Base-by-base conservation (phyloP, 1,140 invertebrate species). In the Eubasilissa regina region DNA sequence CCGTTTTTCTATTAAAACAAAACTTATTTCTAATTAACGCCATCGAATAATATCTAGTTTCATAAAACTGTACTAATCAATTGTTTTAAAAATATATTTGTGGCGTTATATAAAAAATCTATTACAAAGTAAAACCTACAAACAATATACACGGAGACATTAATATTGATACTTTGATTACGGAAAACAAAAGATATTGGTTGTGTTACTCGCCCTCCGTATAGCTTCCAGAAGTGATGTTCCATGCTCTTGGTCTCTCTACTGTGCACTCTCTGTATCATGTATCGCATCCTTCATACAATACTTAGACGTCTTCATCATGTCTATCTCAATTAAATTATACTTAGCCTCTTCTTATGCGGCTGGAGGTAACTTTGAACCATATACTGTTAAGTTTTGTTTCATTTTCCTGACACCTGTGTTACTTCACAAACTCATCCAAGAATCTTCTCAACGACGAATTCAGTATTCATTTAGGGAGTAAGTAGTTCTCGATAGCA, bases 131-230 rank as follows among this genome's bases (percentile, higher is more conserved):
- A 70, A 12, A 64, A 47, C 64, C 64, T 68, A 68, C 51, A 53
- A 47, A 66, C 62, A 79, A 72, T 53, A 80, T 76, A 80, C 74
- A 76, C 64, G 79, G 43, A 74, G 80, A 78, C 47, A 75, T 51
- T 25, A 75, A 79, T 64, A 25, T 17, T 75, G 70, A 75, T 79
- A 55, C 60, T 64, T 51, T 35, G 19, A 47, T 64, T 21, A 21
- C 17, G 35, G 17, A 66, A 66, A 75, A 75, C 17, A 75, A 70
- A 58, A 43, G 48, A 60, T 60, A 77, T 74, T 56, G 19, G 62
- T 55, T 75, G 45, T n/a, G 47, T 81, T 81, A 81, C 77, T 79
- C 77, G 80, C 80, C 77, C 70, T 79, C 62, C 73, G 44, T 44
- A 12, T 19, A 43, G 15, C 64, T 48, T 55, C 75, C 60, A 21